Evolutionary conservation across 2,888 invertebrate genomes (phyloP).

Genomic region (Odontomyia ornata): DNA sequence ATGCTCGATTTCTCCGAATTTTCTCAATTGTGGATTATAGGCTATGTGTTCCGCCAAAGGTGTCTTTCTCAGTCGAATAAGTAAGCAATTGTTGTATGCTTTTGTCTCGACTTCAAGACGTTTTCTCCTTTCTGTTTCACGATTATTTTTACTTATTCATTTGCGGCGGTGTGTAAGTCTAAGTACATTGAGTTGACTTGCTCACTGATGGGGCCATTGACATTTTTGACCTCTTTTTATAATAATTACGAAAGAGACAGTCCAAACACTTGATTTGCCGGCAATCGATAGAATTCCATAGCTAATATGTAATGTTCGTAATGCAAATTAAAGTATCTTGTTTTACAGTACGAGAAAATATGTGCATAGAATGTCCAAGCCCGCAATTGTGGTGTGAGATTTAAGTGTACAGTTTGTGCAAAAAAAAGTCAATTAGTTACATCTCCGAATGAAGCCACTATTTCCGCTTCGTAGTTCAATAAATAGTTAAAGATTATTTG

Average conservation of each 20-base stretch:
- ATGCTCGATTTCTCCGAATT: background rate
- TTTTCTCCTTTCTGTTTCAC: background rate
- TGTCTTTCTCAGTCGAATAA: background rate
- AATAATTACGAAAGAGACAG: slow-evolving; percentile 28
- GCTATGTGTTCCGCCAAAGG: background rate
- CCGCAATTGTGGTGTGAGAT: background rate
- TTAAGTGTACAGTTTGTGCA: background rate
- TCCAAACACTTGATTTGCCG: background rate
- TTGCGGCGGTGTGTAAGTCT: background rate
- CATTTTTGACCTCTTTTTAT: slow-evolving; percentile 12
- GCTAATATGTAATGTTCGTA: slow-evolving; percentile 15
- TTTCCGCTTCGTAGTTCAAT: background rate
- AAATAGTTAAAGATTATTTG: background rate
- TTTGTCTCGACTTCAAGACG: background rate
- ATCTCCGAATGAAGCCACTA: background rate
- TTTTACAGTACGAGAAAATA: background rate
- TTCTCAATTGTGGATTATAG: background rate
- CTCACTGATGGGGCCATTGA: slow-evolving; percentile 13
- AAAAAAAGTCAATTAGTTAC: background rate
- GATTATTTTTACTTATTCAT: background rate
- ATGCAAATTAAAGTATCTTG: slow-evolving; percentile 3
- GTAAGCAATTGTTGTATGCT: background rate
- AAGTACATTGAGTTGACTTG: background rate
- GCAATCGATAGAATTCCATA: slow-evolving; percentile 25
- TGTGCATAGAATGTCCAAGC: background rate